Percentiles rank a stretch among this genome's conserved stretches.
These are phyloP conservation scores for Gasterosteus nipponicus DNA, from an alignment of 2,113 vertebrate species.

Conservation along the genomic window DNA sequence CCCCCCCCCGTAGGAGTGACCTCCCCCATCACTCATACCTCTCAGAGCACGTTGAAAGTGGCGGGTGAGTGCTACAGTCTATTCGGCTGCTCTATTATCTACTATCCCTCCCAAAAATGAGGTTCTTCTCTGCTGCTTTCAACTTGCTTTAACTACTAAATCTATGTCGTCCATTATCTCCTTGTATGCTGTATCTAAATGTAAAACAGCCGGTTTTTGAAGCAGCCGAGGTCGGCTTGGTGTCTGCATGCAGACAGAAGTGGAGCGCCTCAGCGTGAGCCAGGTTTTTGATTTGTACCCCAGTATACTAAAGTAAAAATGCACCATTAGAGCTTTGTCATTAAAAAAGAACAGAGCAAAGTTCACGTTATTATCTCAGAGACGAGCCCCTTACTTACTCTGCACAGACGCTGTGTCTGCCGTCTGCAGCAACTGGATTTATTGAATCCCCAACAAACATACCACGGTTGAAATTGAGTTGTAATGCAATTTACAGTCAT, in stretches of 20 bases:
- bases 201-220: constrained; percentile 38
- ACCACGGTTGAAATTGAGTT: constrained; percentile 14
- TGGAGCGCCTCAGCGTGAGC: constrained; percentile 8
- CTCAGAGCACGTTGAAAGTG: constrained; percentile 90
- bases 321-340: constrained; percentile 28
- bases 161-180: constrained; percentile 38
- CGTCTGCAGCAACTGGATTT: constrained; percentile 9
- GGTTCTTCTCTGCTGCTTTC: background rate
- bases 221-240: constrained; percentile 47
- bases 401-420: constrained; percentile 41
- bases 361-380: constrained; percentile 23
- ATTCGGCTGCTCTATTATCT: background rate
- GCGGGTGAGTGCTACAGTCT: constrained; percentile 83
- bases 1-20: constrained; percentile 94
- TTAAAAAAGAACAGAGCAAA: background rate
- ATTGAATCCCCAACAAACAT: constrained; percentile 32
- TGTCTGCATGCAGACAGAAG: constrained; percentile 49
- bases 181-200: constrained; percentile 43
- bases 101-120: background rate
- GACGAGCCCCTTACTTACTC: constrained; percentile 15
- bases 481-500: too few species aligned
- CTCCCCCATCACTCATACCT: constrained; percentile 95
- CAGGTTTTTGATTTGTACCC: constrained; percentile 49
- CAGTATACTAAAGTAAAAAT: constrained; percentile 7
- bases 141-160: constrained; percentile 22